Evolutionary conservation across 2,888 invertebrate species (phyloP), one percentile per base, ranked within the genome.

Genomic region (Gari tellinella): DNA sequence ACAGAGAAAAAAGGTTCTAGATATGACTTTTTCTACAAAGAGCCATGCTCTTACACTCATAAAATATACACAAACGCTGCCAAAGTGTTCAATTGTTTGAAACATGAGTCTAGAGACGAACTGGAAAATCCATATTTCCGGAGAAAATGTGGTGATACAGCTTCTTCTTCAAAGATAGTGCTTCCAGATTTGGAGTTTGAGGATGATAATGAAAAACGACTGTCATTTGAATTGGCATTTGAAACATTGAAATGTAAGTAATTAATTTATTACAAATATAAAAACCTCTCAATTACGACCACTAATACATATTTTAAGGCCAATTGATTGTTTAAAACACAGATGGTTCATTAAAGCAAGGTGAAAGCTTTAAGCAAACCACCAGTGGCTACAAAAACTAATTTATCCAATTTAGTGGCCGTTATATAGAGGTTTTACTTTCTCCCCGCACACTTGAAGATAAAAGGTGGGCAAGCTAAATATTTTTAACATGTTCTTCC

Each of bases 181-280:
- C 53, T 80, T 15, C 74, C 80, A 21, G 82, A 84, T 17, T 70
- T 87, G 26, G 84, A 87, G 12, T 90, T 89, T 76, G 75, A 75
- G 12, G 81, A 86, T 75, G 86, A 84, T 55, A 81, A 79, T 38
- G 89, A 90, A 63, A 87, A 89, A 73, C 80, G 88, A 61, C 80
- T 86, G 7, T 85, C 88, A 0, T 90, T 86, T 77, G 84, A 88
- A 63, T 70, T 91, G 67, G 89, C 90, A 7, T 90, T 89, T 74
- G 81, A 82, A 48, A 82, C 89, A 4, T 76, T 91, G 25, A 91
- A 90, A 86, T 91, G 91, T 91, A 84, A 89, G 91, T 90, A 80
- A 53, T n/a, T 21, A 37, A 14, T 40, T 40, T 40, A 14, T n/a
- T n/a, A n/a, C n/a, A n/a, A n/a, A n/a, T n/a, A n/a, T n/a, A n/a